Evolutionary conservation across 2,888 invertebrate species (phyloP).

Genomic region (Drosophila paranaensis): DNA sequence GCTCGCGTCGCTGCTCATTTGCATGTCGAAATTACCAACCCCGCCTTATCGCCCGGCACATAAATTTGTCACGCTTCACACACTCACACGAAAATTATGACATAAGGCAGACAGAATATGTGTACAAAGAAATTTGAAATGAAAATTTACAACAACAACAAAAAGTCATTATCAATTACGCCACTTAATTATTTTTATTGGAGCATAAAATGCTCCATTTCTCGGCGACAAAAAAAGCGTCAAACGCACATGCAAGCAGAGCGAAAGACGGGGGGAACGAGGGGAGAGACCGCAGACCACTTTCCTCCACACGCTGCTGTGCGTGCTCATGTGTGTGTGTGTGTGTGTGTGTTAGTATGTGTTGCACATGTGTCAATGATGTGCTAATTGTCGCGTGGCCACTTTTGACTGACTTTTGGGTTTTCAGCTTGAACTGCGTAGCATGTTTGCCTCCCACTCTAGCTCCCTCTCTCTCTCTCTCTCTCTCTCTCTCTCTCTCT

Average conservation of each 20-base stretch:
- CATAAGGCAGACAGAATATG: slow-evolving; percentile 35
- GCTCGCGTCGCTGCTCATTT: slow-evolving; percentile 19
- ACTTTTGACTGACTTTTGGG: slow-evolving; percentile 46
- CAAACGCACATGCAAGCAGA: not conserved
- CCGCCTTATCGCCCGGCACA: slow-evolving; percentile 53
- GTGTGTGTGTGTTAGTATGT: slow-evolving; percentile 18
- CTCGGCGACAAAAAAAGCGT: slow-evolving; percentile 47
- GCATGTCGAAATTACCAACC: slow-evolving; percentile 50
- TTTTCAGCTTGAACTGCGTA: slow-evolving; percentile 35
- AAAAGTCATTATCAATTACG: slow-evolving; percentile 79
- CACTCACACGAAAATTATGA: slow-evolving; percentile 43
- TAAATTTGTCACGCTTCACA: slow-evolving; percentile 61
- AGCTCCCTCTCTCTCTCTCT: not conserved
- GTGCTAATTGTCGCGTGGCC: slow-evolving; percentile 80
- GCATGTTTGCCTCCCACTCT: slow-evolving; percentile 11
- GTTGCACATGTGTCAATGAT: slow-evolving; percentile 75
- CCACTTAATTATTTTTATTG: slow-evolving; percentile 80
- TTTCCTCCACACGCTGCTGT: slow-evolving; percentile 15
- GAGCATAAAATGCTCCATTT: slow-evolving; percentile 80
- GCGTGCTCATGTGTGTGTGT: not conserved
- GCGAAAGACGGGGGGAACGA: not conserved
- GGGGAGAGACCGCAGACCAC: slow-evolving; percentile 8
- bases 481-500: not conserved
- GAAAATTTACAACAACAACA: slow-evolving; percentile 32
- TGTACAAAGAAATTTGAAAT: slow-evolving; percentile 30